Evolutionary conservation across 2,797 vertebrate genomes (phyloP), one percentile per base, ranked within the genome.

Genomic region (Anisognathus igniventris): DNA sequence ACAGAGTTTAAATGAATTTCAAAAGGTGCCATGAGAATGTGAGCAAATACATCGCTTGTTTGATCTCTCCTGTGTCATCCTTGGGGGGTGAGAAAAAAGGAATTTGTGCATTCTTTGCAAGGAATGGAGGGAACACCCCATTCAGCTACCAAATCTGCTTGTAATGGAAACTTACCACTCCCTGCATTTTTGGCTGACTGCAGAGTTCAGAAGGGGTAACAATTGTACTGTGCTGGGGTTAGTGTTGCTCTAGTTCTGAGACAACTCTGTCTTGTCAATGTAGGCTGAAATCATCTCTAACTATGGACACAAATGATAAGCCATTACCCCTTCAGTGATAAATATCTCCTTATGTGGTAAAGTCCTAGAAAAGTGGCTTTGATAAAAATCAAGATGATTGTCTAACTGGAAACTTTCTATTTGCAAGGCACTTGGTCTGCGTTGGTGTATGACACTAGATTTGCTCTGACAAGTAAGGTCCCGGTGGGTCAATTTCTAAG

Each of bases 171-270:
- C 42, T 47, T 67, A 61, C 94, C 44, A 30, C 94, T 96, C 96
- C 94, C 85, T 75, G 22, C 35, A 37, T 95, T 95, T 95, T 96
- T 96, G 90, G 87, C 95, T 88, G 54, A 62, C 62, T 81, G 73
- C 73, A 78, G 86, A 86, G 90, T 85, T 96, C 90, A 90, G 79
- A 72, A 74, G 54, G 76, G 87, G 45, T 89, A 88, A 77, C 47
- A 68, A 58, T 56, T 81, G 66, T 31, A 9, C 66, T 35, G 33
- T 37, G 33, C 82, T 77, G 68, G 57, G 37, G 68, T 62, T 86
- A 51, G 27, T 3, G 3, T 40, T 80, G 30, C 73, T 76, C 18
- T 80, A 7, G n/a, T 9, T 86, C 30, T 23, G 47, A 83, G 42
- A 27, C 76, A 88, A 45, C 31, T 83, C 70, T 64, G n/a, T 3